Percentiles rank a stretch among this genome's conserved stretches.
phyloP scores from a whole-genome alignment of 2,797 vertebrate species.

The Tenualosa ilisha region DNA sequence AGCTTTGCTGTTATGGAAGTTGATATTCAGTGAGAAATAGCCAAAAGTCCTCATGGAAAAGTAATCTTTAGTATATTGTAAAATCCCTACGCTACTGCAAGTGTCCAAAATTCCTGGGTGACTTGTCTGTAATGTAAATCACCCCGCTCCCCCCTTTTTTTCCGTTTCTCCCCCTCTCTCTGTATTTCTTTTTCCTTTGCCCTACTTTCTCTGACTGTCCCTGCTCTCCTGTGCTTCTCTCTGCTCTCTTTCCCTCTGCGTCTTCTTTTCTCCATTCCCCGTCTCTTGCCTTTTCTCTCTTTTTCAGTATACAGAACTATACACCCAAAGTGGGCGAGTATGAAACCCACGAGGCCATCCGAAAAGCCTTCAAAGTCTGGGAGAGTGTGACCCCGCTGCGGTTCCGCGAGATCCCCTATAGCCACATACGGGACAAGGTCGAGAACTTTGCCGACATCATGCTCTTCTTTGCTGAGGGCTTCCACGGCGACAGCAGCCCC shows the following conservation, averaged over 20 bases:
- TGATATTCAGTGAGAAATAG: conserved; percentile 5
- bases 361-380: conserved; percentile 87
- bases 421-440: conserved; percentile 79
- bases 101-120: conserved; percentile 46
- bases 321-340: conserved; percentile 90
- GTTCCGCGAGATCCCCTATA: conserved; percentile 88
- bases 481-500: conserved; percentile 90
- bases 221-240: conserved; percentile 12
- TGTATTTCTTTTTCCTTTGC: conserved; percentile 40
- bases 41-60: conserved; percentile 44
- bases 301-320: conserved; percentile 90
- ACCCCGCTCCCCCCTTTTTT: conserved; percentile 21
- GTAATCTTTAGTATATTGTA: conserved; percentile 45
- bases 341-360: conserved; percentile 84
- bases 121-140: conserved; percentile 54
- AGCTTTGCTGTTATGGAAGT: conserved; percentile 13
- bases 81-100: conserved; percentile 20
- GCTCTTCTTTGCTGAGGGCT: conserved; percentile 90
- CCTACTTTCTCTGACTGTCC: conserved; percentile 37
- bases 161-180: conserved; percentile 2
- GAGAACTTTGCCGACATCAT: conserved; percentile 90
- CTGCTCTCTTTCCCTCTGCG: conserved; percentile 24
- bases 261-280: not conserved
- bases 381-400: conserved; percentile 81
- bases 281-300: conserved; percentile 35